Conservation (phyloP, 2,113 vertebrate species). For the Murina feae region DNA sequence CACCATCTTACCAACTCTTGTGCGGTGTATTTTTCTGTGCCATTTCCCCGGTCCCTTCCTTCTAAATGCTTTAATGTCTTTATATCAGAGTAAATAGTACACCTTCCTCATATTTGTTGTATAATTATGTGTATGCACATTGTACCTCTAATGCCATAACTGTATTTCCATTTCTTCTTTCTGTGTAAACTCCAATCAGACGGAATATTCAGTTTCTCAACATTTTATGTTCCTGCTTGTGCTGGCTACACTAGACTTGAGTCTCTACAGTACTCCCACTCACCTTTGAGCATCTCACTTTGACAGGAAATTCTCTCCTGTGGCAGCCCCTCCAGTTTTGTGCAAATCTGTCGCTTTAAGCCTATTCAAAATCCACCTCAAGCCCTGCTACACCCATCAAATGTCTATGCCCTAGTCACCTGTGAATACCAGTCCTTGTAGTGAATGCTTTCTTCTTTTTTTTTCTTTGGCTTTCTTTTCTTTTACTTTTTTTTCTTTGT, state of each 20-base stretch:
- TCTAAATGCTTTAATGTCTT: neutral
- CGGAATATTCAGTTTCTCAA: neutral
- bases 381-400: neutral
- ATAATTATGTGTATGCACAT: neutral
- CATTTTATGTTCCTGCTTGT: neutral
- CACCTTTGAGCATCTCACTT: neutral
- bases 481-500: too few species aligned
- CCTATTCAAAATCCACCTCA: neutral
- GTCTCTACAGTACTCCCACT: neutral
- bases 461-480: fast-evolving
- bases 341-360: neutral
- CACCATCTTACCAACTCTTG: neutral
- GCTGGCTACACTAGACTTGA: neutral
- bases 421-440: neutral
- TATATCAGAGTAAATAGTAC: neutral
- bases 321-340: neutral
- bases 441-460: neutral
- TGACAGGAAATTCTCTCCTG: neutral
- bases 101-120: neutral
- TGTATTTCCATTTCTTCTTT: neutral
- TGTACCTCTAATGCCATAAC: neutral
- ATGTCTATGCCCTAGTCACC: neutral
- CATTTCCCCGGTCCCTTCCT: neutral
- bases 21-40: neutral
- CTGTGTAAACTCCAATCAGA: neutral